Conservation (phyloP, 2,888 invertebrate species). For the Drosophila pseudotalamancana region DNA sequence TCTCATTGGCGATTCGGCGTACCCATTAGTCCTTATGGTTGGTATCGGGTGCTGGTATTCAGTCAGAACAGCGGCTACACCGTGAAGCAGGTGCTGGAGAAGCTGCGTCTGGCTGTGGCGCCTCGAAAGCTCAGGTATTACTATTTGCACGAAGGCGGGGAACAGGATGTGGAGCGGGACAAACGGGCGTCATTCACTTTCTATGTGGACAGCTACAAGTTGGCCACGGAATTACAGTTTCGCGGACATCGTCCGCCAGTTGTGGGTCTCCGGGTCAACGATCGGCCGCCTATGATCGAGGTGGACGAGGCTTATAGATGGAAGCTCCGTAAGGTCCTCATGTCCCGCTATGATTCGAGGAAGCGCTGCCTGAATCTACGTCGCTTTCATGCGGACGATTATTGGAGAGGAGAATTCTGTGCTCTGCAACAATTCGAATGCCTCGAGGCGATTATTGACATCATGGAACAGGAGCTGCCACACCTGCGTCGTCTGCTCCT, state of each 20-base stretch:
- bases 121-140: constrained; percentile 28
- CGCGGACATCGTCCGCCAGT: constrained; percentile 11
- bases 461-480: constrained; percentile 42
- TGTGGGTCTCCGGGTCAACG: constrained; percentile 32
- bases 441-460: constrained; percentile 26
- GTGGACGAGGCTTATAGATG: constrained; percentile 16
- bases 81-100: constrained; percentile 14
- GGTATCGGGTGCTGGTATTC: constrained; percentile 58
- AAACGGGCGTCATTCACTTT: constrained; percentile 47
- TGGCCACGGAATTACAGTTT: constrained; percentile 36
- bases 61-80: constrained; percentile 17
- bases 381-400: constrained; percentile 35
- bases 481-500: constrained; percentile 30
- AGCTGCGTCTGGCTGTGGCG: constrained; percentile 20
- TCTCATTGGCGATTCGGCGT: background rate
- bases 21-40: constrained; percentile 54
- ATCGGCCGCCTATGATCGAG: constrained; percentile 37
- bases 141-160: constrained; percentile 45
- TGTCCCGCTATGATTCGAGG: constrained; percentile 35
- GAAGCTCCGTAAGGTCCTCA: constrained; percentile 26
- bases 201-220: constrained; percentile 43
- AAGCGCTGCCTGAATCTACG: constrained; percentile 36
- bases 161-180: constrained; percentile 35
- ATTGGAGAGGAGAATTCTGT: constrained; percentile 43
- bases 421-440: constrained; percentile 41